phyloP scores from a whole-genome alignment of 35 echinoderm and acorn worm genomes.

The Heliocidaris erythrogramma region DNA sequence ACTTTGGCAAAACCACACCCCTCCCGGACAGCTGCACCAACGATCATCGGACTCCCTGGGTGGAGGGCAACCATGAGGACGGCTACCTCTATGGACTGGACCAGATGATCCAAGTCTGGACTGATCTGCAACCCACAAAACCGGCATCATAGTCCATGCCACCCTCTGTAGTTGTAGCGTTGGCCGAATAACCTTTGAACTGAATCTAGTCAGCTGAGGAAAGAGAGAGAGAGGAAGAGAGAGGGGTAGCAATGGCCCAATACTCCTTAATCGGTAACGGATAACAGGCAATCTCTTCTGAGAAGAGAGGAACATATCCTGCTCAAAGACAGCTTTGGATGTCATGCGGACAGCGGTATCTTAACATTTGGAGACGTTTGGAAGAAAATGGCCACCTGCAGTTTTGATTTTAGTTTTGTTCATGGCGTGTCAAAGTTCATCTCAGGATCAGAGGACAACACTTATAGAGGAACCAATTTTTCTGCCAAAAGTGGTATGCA shows the following conservation, averaged over 20 bases:
- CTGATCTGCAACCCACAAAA: constrained; percentile 53
- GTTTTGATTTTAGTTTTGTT: neutral
- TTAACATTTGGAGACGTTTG: neutral
- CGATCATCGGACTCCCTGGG: constrained; percentile 91
- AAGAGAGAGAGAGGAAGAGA: neutral
- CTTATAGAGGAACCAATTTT: neutral
- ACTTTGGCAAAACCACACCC: constrained; percentile 94
- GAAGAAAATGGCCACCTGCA: too few relatives aligned
- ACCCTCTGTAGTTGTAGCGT: neutral
- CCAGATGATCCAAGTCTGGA: constrained; percentile 89
- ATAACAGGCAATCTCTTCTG: neutral
- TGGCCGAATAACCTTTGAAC: neutral
- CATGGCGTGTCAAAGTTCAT: neutral
- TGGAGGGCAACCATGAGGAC: constrained; percentile 95
- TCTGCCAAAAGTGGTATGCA: neutral
- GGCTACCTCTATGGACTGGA: constrained; percentile 95
- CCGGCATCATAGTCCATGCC: constrained; percentile 41
- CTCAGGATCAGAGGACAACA: neutral
- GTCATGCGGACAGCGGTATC: too few relatives aligned
- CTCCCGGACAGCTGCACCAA: constrained; percentile 64
- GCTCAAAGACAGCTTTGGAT: neutral
- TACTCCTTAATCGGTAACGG: neutral
- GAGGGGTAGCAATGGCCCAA: neutral
- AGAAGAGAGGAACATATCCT: neutral
- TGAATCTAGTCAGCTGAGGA: neutral